Percentiles rank a stretch among this genome's conserved stretches.
Conservation (phyloP, 2,888 invertebrate genomes). For the Orthosia gothica region DNA sequence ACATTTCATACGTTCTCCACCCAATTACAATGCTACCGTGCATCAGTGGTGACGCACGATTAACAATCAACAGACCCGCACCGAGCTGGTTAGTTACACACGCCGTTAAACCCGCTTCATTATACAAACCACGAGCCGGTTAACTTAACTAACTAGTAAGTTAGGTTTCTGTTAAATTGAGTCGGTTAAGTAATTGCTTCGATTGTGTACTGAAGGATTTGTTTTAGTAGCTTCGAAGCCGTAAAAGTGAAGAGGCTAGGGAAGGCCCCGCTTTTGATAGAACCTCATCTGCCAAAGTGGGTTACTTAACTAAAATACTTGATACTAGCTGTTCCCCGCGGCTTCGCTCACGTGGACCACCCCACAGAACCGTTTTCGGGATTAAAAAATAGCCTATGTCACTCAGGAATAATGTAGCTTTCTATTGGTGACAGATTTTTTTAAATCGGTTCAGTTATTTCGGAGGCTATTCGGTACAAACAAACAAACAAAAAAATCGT, state of each 20-base stretch:
- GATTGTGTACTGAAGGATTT: not conserved
- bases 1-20: not conserved
- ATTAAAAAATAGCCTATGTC: too few relatives aligned
- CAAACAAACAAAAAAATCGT: too few relatives aligned
- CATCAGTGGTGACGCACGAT: slow-evolving; percentile 11
- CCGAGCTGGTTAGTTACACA: slow-evolving; percentile 36
- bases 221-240: not conserved
- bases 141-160: slow-evolving; percentile 30
- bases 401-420: too few relatives aligned
- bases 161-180: slow-evolving; percentile 22
- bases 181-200: slow-evolving; percentile 24
- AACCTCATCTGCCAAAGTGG: too few relatives aligned
- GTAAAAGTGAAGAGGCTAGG: not conserved
- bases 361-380: too few relatives aligned
- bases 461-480: too few relatives aligned
- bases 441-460: too few relatives aligned
- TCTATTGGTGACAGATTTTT: too few relatives aligned
- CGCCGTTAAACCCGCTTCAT: slow-evolving; percentile 40
- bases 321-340: too few relatives aligned
- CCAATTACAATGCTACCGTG: not conserved
- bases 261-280: not conserved
- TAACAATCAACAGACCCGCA: slow-evolving; percentile 31
- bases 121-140: slow-evolving; percentile 41
- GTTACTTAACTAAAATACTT: too few relatives aligned
- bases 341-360: too few relatives aligned